Percentiles rank a stretch among this genome's conserved stretches.
These are phyloP conservation scores for Ophraella communa DNA, from an alignment of 2,888 invertebrate genomes.

Conservation along the genomic window DNA sequence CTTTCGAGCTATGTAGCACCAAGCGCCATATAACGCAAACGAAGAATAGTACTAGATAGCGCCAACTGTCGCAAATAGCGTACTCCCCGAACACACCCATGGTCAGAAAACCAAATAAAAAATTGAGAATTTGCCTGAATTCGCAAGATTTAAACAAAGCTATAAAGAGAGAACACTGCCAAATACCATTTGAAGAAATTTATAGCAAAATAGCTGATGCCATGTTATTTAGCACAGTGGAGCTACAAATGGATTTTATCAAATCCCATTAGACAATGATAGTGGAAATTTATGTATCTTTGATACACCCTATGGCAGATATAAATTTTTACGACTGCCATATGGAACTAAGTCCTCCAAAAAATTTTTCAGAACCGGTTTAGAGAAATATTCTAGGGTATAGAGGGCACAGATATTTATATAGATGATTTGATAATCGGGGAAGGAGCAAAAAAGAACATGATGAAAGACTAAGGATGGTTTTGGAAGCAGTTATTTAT, in stretches of 20 bases:
- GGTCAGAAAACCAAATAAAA: background rate
- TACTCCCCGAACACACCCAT: too few relatives aligned
- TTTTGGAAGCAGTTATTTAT: conserved; percentile 38
- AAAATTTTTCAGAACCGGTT: conserved; percentile 7
- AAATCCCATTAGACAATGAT: conserved; percentile 17
- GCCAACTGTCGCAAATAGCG: too few relatives aligned
- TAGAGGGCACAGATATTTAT: background rate
- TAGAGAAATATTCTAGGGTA: too few relatives aligned
- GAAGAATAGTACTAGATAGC: too few relatives aligned
- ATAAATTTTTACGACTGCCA: conserved; percentile 23
- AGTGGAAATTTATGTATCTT: conserved; percentile 15
- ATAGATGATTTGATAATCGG: conserved; percentile 45
- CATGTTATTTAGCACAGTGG: background rate
- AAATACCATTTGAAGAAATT: conserved; percentile 32
- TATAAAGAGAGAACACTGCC: conserved; percentile 30
- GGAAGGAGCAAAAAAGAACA: conserved; percentile 37
- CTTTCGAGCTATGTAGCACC: too few relatives aligned
- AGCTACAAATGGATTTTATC: background rate
- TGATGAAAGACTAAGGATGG: conserved; percentile 34
- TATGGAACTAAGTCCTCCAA: conserved; percentile 20
- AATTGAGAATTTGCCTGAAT: conserved; percentile 31
- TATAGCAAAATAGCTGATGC: background rate
- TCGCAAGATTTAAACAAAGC: background rate
- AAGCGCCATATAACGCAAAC: too few relatives aligned
- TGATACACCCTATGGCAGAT: conserved; percentile 28